These are phyloP conservation scores for Epistrophe eligans DNA, from an alignment of 2,888 invertebrate genomes.

Conservation along the genomic window DNA sequence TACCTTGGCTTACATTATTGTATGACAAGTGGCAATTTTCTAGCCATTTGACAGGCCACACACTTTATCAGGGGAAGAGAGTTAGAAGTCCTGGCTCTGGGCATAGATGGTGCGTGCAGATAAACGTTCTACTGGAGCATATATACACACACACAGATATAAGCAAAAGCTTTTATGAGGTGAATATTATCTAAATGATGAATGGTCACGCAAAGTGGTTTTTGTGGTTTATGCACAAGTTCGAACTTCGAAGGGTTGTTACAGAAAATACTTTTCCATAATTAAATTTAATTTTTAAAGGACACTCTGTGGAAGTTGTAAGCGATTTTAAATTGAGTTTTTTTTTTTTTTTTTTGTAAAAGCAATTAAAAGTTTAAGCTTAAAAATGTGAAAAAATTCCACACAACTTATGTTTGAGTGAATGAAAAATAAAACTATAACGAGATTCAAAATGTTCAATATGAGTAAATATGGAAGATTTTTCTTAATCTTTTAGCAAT, in stretches of 20 bases:
- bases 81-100: background rate
- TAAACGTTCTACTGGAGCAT: conserved; percentile 18
- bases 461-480: no score
- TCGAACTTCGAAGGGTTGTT: conserved; percentile 4
- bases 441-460: no score
- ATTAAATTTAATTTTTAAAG: conserved; percentile 1
- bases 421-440: no score
- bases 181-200: conserved; percentile 36
- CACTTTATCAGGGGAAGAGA: background rate
- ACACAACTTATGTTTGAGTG: no score
- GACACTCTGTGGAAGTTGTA: background rate
- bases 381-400: no score
- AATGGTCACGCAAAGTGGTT: conserved; percentile 51
- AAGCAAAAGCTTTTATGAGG: conserved; percentile 32
- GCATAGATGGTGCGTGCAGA: conserved; percentile 53
- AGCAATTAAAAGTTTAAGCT: no score
- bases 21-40: conserved; percentile 74
- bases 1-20: conserved; percentile 69
- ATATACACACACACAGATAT: background rate
- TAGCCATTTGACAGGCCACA: conserved; percentile 53
- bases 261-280: background rate
- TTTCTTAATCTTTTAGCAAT: no score
- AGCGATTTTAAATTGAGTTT: background rate
- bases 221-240: conserved; percentile 19
- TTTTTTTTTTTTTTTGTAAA: background rate